phyloP scores from a whole-genome alignment of 2,797 vertebrate genomes.

The Echiichthys vipera region DNA sequence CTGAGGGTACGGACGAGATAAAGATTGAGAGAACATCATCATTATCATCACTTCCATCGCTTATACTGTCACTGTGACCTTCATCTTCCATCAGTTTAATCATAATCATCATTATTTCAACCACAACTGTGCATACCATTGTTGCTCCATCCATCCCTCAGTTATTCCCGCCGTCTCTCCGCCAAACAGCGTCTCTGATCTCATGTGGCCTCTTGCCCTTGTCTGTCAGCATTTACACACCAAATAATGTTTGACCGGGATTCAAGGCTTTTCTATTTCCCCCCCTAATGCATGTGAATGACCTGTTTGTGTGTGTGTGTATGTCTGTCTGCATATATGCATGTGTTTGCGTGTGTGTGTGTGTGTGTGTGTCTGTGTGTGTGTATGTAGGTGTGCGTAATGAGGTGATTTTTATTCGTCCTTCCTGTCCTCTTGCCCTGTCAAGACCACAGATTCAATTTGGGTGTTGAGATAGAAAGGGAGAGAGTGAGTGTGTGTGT shows the following conservation, averaged over 20 bases:
- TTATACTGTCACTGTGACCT: conserved; percentile 54
- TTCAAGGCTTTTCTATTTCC: conserved; percentile 58
- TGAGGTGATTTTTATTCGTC: conserved; percentile 78
- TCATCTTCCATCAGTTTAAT: conserved; percentile 51
- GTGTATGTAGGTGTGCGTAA: conserved; percentile 45
- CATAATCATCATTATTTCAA: conserved; percentile 39
- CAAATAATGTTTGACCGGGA: conserved; percentile 59
- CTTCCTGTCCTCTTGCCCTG: conserved; percentile 70
- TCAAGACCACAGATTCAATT: conserved; percentile 77
- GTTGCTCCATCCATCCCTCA: background rate
- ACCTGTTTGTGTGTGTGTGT: conserved; percentile 32
- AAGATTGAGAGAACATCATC: conserved; percentile 48
- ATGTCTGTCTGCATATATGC: conserved; percentile 2
- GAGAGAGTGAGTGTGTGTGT: background rate
- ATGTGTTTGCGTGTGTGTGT: conserved; percentile 1
- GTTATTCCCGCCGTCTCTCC: conserved; percentile 15
- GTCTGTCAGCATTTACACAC: conserved; percentile 59
- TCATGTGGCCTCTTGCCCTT: conserved; percentile 40
- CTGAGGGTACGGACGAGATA: conserved; percentile 14
- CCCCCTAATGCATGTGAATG: conserved; percentile 51
- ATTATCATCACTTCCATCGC: conserved; percentile 43
- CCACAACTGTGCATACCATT: background rate
- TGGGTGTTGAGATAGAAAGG: conserved; percentile 57
- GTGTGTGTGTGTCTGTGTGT: conserved; percentile 4
- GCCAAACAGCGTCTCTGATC: conserved; percentile 26